Evolutionary conservation across 2,113 vertebrate genomes (phyloP).

Genomic region (Melanostigma gelatinosum): DNA sequence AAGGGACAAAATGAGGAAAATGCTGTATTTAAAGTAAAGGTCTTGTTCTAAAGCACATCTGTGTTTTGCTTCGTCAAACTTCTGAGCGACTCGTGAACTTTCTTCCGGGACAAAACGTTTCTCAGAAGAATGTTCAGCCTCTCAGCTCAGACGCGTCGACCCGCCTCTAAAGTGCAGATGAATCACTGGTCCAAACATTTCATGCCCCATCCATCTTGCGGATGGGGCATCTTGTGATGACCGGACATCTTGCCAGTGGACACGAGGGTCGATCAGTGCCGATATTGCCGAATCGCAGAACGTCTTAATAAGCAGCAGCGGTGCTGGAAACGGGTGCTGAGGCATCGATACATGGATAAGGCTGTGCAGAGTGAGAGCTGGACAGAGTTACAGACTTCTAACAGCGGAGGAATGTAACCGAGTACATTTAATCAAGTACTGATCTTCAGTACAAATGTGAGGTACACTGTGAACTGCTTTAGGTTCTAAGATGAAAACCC

Average conservation of each 20-base stretch:
- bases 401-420: neutral
- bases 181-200: conserved; percentile 8
- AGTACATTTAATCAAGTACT: neutral
- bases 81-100: neutral
- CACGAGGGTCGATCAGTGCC: conserved; percentile 11
- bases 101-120: neutral
- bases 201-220: conserved; percentile 19
- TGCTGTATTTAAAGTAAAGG: neutral
- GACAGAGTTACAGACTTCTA: neutral
- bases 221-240: too few relatives aligned
- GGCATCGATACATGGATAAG: neutral
- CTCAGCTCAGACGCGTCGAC: neutral
- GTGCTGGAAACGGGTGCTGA: conserved; percentile 1
- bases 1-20: neutral
- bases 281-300: conserved; percentile 10
- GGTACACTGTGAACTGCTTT: neutral
- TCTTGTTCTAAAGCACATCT: neutral
- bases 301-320: conserved; percentile 1
- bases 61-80: neutral
- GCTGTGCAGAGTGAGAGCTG: neutral
- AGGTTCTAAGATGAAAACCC: too few relatives aligned
- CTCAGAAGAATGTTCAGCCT: too few relatives aligned
- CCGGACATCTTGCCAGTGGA: neutral
- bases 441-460: neutral
- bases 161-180: neutral